A percentile compares a stretch with the other conserved stretches of the same genome.
Conservation (phyloP, 2,888 invertebrate species). For the Melanophora roralis region DNA sequence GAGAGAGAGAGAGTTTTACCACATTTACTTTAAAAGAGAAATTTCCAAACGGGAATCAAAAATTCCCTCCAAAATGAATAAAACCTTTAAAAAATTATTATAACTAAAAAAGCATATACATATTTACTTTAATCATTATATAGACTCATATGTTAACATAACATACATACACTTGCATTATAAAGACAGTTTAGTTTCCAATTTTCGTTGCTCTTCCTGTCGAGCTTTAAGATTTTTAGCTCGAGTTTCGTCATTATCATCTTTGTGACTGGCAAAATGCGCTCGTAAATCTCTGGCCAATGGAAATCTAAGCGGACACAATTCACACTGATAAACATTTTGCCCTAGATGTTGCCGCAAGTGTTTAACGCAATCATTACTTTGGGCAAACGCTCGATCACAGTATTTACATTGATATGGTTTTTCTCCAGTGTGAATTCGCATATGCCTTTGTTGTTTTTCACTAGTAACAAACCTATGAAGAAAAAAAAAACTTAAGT, state of each 20-base stretch:
- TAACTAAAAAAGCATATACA: too few relatives aligned
- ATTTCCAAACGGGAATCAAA: too few relatives aligned
- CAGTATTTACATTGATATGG: conserved; percentile 65
- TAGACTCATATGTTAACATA: too few relatives aligned
- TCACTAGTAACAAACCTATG: conserved; percentile 79
- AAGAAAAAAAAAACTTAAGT: not conserved
- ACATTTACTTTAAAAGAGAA: too few relatives aligned
- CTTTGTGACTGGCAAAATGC: conserved; percentile 63
- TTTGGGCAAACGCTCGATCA: conserved; percentile 64
- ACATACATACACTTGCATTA: too few relatives aligned
- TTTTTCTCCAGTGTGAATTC: conserved; percentile 79
- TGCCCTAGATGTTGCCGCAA: conserved; percentile 79
- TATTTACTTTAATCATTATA: too few relatives aligned
- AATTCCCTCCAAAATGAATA: too few relatives aligned
- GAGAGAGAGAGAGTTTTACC: too few relatives aligned
- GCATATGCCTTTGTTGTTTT: conserved; percentile 79
- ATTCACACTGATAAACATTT: conserved; percentile 79
- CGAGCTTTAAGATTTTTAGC: conserved; percentile 37
- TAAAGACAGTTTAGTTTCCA: conserved; percentile 17
- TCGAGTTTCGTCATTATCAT: conserved; percentile 60
- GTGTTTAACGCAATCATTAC: conserved; percentile 71
- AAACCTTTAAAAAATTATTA: too few relatives aligned
- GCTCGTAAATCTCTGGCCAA: conserved; percentile 56
- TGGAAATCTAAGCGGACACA: conserved; percentile 66
- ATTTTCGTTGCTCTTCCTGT: conserved; percentile 11